phyloP scores from a whole-genome alignment of 2,113 vertebrate species.

The Microtus ochrogaster region DNA sequence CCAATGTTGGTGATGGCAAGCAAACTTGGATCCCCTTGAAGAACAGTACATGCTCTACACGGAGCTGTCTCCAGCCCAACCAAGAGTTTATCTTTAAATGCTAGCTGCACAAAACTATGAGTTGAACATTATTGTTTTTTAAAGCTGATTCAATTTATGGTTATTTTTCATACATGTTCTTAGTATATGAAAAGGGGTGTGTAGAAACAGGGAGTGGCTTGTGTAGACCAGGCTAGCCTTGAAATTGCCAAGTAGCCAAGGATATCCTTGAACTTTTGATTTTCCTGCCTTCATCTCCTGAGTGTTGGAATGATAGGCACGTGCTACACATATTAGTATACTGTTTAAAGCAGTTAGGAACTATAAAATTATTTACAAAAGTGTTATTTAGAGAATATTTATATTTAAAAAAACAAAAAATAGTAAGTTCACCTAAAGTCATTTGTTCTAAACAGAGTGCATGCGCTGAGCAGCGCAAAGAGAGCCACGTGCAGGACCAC shows the following conservation, averaged over 20 bases:
- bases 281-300: neutral
- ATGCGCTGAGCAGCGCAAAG: neutral
- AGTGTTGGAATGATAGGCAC: neutral
- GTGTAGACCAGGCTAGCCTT: neutral
- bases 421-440: neutral
- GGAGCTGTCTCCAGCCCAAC: neutral
- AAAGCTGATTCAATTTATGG: neutral
- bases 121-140: neutral
- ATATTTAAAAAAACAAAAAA: neutral
- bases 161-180: neutral
- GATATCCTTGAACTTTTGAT: neutral
- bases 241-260: neutral
- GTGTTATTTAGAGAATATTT: neutral
- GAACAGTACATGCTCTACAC: neutral
- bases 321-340: neutral
- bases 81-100: neutral
- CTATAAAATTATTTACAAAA: neutral
- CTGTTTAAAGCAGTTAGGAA: neutral
- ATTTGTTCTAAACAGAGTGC: neutral
- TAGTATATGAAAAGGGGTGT: neutral
- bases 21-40: neutral
- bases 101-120: neutral
- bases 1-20: neutral
- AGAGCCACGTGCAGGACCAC: neutral
- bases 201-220: neutral